Percentiles rank a stretch among this genome's conserved stretches.
Conservation (phyloP, 2,888 invertebrate genomes). For the Hanleya hanleyi region DNA sequence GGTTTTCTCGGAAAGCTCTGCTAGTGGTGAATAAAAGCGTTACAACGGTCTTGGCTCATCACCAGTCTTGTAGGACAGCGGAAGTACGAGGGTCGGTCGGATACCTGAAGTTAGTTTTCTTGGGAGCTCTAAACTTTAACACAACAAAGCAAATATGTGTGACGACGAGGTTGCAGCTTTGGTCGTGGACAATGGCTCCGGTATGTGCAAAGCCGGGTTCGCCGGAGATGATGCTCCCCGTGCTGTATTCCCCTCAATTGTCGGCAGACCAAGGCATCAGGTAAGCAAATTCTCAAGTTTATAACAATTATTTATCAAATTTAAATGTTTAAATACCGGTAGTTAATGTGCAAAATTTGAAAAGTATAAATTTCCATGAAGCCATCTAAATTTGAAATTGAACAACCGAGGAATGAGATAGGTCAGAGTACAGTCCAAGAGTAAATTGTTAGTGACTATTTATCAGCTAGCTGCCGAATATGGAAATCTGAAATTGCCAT, state of each 20-base stretch:
- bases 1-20: conserved; percentile 10
- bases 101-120: background rate
- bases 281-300: no score
- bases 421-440: no score
- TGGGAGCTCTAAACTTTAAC: conserved; percentile 1
- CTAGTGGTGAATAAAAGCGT: conserved; percentile 15
- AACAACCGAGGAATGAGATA: no score
- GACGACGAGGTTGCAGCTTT: conserved; percentile 72
- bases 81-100: background rate
- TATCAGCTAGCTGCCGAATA: no score
- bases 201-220: conserved; percentile 71
- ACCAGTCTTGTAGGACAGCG: conserved; percentile 12
- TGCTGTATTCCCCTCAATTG: conserved; percentile 54
- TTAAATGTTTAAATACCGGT: no score
- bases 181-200: conserved; percentile 86
- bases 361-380: no score
- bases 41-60: background rate
- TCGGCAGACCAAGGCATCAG: conserved; percentile 55
- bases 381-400: no score
- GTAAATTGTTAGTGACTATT: no score
- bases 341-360: no score
- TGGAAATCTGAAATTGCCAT: no score
- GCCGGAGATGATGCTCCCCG: conserved; percentile 55
- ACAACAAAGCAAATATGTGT: conserved; percentile 25
- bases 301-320: no score